Base-by-base conservation (phyloP, 2,888 invertebrate genomes). In the Trachelus tabidus region DNA sequence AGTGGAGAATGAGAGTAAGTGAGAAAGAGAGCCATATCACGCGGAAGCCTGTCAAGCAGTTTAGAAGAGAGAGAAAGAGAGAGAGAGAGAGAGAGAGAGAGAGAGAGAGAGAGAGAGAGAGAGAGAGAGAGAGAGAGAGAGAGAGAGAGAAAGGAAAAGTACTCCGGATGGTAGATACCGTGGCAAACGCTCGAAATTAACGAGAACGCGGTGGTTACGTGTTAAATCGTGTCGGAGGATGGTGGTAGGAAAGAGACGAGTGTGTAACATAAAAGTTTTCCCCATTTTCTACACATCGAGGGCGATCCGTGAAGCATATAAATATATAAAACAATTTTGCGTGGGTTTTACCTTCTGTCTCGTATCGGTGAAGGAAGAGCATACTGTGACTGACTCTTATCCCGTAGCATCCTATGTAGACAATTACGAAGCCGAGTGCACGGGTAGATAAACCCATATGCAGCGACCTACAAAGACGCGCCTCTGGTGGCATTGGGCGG, bases 21-120 rank as follows among this genome's bases (percentile, higher is more conserved):
- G 77, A 79, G 69, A 75, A 77, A 77, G 77, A 80, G 79, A 69
- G 75, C 73, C 69, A 68, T n/a, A 69, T 34, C 75, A 75, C 30
- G 35, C 56, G 56, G 56, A 77, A 56, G 34, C 74, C 30, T 74
- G 35, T 30, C 35, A 34, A 30, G 37, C n/a, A 34, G 73, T 15
- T 35, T 73, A 30, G 30, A 73, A 74, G 35, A 74, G 37, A 33
- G 76, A 68, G 40, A 75, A 30, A 35, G 76, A 68, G 76, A 68
- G 40, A 75, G 34, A 35, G 31, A 1, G 31, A 31, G 31, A 31
- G 31, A 31, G 31, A 31, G 31, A 31, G 74, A n/a, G 69, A 76
- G 79, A 75, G 34, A 76, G 76, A 68, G 40, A 75, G 34, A 35
- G 76, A 68, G 69, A 35, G 34, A n/a, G n/a, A n/a, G n/a, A n/a